Conservation (phyloP, 2,888 invertebrate species). For the Eutolmus rufibarbis region DNA sequence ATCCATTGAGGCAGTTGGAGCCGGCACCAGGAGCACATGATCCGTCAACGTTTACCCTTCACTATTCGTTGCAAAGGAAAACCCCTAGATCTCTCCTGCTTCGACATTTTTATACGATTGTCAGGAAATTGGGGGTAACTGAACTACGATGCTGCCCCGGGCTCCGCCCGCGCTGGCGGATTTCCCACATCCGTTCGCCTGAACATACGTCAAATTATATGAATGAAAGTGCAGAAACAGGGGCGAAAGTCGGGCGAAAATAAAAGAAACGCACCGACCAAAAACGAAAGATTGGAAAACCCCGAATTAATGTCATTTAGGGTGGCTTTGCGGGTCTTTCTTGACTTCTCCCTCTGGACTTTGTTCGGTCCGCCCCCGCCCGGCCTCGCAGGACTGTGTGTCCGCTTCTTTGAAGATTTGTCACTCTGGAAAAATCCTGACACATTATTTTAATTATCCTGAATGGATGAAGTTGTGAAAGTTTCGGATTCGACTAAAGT, state of each 20-base stretch:
- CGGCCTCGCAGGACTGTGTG: background rate
- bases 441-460: constrained; percentile 46
- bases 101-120: constrained; percentile 29
- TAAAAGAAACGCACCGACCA: background rate
- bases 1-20: background rate
- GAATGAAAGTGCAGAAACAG: constrained; percentile 37
- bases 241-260: constrained; percentile 36
- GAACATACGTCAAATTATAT: constrained; percentile 40
- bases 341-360: background rate
- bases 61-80: background rate
- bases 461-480: constrained; percentile 45
- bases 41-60: constrained; percentile 15
- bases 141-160: background rate
- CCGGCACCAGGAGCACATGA: background rate
- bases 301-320: constrained; percentile 40
- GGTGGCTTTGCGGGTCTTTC: constrained; percentile 39
- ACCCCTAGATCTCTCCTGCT: background rate
- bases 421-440: constrained; percentile 44
- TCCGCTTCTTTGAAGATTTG: constrained; percentile 41
- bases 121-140: constrained; percentile 38
- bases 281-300: constrained; percentile 22
- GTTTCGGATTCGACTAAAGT: constrained; percentile 33
- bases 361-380: background rate
- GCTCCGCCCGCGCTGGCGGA: background rate
- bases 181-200: constrained; percentile 25